A percentile compares a stretch with the other conserved stretches of the same genome.
Conservation (phyloP, 2,113 vertebrate genomes). For the Phyllostomus hastatus region DNA sequence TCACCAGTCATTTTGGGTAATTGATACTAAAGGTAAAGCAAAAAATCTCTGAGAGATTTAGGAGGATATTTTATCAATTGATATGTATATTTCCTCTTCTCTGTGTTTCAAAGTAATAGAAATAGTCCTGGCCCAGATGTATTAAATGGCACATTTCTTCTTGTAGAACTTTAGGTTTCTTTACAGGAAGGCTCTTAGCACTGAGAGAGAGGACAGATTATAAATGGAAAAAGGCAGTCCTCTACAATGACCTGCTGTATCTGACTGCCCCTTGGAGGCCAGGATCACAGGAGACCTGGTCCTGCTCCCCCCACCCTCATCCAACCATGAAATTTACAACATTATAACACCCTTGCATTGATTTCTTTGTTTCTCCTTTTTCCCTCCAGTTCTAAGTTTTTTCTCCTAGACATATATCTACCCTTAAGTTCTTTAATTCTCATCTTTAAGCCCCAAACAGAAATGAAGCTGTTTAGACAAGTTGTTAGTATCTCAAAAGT, state of each 20-base stretch:
- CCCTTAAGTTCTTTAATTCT: not conserved
- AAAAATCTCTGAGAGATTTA: not conserved
- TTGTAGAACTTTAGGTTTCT: not conserved
- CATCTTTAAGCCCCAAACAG: not conserved
- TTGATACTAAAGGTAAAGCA: not conserved
- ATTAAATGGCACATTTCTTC: not conserved
- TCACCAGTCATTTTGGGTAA: not conserved
- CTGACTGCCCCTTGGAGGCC: not conserved
- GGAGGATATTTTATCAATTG: not conserved
- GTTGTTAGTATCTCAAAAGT: not conserved
- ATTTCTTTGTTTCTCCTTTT: not conserved
- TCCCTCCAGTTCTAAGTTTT: fast-evolving
- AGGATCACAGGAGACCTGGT: not conserved
- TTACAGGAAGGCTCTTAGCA: not conserved
- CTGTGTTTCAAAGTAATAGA: not conserved
- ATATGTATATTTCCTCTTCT: not conserved
- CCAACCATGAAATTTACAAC: not conserved
- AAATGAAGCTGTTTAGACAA: not conserved
- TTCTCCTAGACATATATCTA: not conserved
- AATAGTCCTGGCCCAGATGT: not conserved
- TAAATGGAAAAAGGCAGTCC: not conserved
- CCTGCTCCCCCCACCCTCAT: not conserved
- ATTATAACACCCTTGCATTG: not conserved
- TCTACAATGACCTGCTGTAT: not conserved
- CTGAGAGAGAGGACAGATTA: not conserved